Evolutionary conservation across 2,113 vertebrate species (phyloP), one percentile per base, ranked within the genome.

Genomic region (Pterocles burchelli): DNA sequence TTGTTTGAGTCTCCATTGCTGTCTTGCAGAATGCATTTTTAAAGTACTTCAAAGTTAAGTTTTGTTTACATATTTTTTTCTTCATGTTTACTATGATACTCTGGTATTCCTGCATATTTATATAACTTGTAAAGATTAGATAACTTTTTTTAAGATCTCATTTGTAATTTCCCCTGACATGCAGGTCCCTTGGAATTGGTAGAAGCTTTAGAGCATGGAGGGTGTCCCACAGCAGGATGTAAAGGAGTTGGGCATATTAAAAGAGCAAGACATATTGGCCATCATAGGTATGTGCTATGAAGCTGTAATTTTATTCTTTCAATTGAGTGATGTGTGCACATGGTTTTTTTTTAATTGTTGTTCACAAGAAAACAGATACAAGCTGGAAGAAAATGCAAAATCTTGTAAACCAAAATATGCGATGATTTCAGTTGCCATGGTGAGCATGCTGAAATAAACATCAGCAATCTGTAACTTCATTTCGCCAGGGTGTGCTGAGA

Each of bases 191-290:
- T 98, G 95, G 98, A 99, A 67, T 68, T 98, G 94, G 98, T 98
- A 95, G 98, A 98, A 95, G 96, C 97, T 62, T 97, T 98, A 70
- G 98, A 98, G 89, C 97, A 98, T 45, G 96, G 98, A 49, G 98
- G 98, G 16, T 99, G 98, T 95, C 97, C 98, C 61, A 99, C 98
- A 43, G 97, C 98, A 43, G 98, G 98, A 67, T 99, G 98, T 95
- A 98, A 97, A 94, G 98, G 98, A 49, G 65, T 98, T 80, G 98
- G 98, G 51, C 98, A 99, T 78, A 98, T 98, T 89, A 99, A 99
- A 97, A 98, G 97, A 95, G 98, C 98, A 7, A 98, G 98, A 84
- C 98, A 98, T 73, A 97, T 98, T 1, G 98, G 98, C 62, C 98
- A 98, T 90, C 98, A 98, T 89, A 99, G 98, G 98, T 99, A 98